Conservation (phyloP, 2,797 vertebrate species). For the Eleutherodactylus coqui region DNA sequence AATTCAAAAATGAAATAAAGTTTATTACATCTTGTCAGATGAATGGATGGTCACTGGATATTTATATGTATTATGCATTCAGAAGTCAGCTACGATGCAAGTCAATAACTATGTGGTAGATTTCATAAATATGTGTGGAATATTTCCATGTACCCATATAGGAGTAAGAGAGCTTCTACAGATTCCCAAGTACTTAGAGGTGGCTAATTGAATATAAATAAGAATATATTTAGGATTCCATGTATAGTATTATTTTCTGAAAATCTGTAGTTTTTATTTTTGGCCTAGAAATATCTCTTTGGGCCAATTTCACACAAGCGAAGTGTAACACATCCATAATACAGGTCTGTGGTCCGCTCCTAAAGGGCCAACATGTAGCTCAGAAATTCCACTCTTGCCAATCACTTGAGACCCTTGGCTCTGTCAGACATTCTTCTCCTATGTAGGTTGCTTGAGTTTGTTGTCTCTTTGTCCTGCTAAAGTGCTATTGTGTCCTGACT, state of each 20-base stretch:
- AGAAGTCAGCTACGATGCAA: constrained; percentile 18
- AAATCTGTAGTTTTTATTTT: not conserved
- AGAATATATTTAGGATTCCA: not conserved
- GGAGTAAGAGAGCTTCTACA: not conserved
- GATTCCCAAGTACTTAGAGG: not conserved
- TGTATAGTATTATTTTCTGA: not conserved
- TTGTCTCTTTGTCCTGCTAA: too few relatives aligned
- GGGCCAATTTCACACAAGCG: too few relatives aligned
- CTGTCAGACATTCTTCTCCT: too few relatives aligned
- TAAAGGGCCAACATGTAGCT: too few relatives aligned
- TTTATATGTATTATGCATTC: constrained; percentile 47
- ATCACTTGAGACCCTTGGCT: too few relatives aligned
- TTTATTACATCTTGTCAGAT: constrained; percentile 52
- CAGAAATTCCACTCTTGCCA: too few relatives aligned
- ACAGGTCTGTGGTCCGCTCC: too few relatives aligned
- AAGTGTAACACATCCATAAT: too few relatives aligned
- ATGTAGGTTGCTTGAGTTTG: too few relatives aligned
- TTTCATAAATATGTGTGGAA: constrained; percentile 19
- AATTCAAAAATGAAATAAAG: constrained; percentile 54
- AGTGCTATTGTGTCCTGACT: too few relatives aligned
- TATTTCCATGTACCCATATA: not conserved
- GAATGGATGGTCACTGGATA: constrained; percentile 35
- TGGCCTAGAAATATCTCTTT: not conserved
- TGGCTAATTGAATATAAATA: not conserved
- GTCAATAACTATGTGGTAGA: constrained; percentile 27